Percentiles rank a stretch among this genome's conserved stretches.
These are phyloP conservation scores for Scotopteryx bipunctaria DNA, from an alignment of 2,888 invertebrate genomes.

Conservation along the genomic window DNA sequence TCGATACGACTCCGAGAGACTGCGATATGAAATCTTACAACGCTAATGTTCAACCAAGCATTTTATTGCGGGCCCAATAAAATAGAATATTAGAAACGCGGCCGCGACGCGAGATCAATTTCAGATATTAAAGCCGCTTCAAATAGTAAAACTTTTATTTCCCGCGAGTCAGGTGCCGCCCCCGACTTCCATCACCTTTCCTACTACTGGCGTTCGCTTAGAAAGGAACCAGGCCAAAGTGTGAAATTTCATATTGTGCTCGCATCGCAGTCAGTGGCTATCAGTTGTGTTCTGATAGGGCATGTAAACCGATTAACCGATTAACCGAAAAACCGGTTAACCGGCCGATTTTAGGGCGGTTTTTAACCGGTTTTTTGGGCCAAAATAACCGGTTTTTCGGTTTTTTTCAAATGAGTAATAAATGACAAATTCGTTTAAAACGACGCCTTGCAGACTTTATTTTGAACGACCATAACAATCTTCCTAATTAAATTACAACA, in stretches of 20 bases:
- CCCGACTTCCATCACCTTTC: slow-evolving; percentile 18
- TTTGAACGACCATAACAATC: no score
- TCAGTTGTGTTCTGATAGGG: no score
- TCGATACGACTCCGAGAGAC: slow-evolving; percentile 21
- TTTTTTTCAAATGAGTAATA: no score
- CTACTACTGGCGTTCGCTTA: slow-evolving; percentile 8
- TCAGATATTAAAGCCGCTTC: slow-evolving; percentile 56
- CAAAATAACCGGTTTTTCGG: no score
- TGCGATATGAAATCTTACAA: slow-evolving; percentile 41
- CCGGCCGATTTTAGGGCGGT: no score
- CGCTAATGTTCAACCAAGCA: slow-evolving; percentile 46
- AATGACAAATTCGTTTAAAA: no score
- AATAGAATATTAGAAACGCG: slow-evolving; percentile 45
- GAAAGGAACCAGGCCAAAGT: neutral
- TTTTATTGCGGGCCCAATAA: slow-evolving; percentile 50
- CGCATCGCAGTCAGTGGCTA: no score
- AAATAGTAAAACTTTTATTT: slow-evolving; percentile 67
- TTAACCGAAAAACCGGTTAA: no score
- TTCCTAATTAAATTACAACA: no score
- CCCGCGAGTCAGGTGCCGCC: slow-evolving; percentile 51
- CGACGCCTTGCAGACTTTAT: no score
- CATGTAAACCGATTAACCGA: no score
- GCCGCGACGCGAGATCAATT: slow-evolving; percentile 49
- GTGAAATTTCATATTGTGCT: neutral
- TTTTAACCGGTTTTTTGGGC: no score